phyloP scores from a whole-genome alignment of 2,888 invertebrate species.

The Cheilosia urbana region DNA sequence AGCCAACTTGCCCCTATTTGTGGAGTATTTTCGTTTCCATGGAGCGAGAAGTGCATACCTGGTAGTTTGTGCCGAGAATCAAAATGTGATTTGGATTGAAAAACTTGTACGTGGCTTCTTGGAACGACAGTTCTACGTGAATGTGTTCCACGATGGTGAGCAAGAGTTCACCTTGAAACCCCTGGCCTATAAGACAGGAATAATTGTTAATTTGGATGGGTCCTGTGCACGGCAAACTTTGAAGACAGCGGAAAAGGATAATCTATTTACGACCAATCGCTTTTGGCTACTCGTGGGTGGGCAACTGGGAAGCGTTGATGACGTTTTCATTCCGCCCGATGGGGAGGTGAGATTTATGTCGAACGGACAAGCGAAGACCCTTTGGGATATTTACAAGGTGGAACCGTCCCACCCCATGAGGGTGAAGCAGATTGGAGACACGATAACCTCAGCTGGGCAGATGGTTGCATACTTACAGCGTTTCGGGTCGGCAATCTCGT shows the following conservation, averaged over 20 bases:
- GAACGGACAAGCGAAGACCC: background rate
- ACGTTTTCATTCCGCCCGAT: slow-evolving; percentile 81
- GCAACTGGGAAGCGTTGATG: slow-evolving; percentile 35
- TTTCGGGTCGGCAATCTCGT: slow-evolving; percentile 80
- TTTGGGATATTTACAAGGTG: slow-evolving; percentile 81
- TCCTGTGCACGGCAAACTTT: slow-evolving; percentile 79
- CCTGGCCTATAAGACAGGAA: slow-evolving; percentile 79
- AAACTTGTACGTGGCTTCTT: slow-evolving; percentile 47
- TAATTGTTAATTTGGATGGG: slow-evolving; percentile 78
- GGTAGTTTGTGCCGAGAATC: slow-evolving; percentile 80
- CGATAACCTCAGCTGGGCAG: slow-evolving; percentile 67
- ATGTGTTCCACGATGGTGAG: slow-evolving; percentile 54
- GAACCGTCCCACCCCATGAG: slow-evolving; percentile 78
- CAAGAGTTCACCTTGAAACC: slow-evolving; percentile 73
- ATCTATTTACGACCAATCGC: slow-evolving; percentile 81
- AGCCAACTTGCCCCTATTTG: slow-evolving; percentile 75
- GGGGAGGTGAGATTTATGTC: slow-evolving; percentile 79
- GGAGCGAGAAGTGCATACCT: slow-evolving; percentile 80
- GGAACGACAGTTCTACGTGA: slow-evolving; percentile 55
- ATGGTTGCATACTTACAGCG: slow-evolving; percentile 76
- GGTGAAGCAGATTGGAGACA: slow-evolving; percentile 69
- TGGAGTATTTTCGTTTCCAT: slow-evolving; percentile 80
- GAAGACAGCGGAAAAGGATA: slow-evolving; percentile 79
- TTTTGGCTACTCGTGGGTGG: slow-evolving; percentile 80
- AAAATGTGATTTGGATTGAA: slow-evolving; percentile 68